Evolutionary conservation across 2,797 vertebrate species (phyloP), one percentile per base, ranked within the genome.

Genomic region (Macrochelys suwanniensis): DNA sequence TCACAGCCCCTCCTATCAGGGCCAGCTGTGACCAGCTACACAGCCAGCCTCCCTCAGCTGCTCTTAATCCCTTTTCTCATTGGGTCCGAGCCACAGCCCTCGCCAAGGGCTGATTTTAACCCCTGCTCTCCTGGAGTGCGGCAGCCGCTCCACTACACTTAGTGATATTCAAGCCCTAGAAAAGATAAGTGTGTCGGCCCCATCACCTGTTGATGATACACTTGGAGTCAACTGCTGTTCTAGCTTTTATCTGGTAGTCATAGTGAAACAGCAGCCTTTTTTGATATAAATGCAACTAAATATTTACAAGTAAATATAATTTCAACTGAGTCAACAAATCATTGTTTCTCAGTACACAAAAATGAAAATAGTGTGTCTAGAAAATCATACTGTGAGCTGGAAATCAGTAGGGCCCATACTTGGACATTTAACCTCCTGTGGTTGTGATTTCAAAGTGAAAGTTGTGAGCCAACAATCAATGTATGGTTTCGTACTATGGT

Each of bases 401-500:
- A 91, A 96, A 94, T 91, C 87, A 88, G 74, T 56, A 94, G 57
- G n/a, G 82, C 19, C 31, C 87, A 26, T 80, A 68, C 0, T 0
- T 54, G 42, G 42, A 28, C 49, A 50, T 5, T 61, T 85, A 76
- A 56, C 19, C 26, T 94, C 45, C 71, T 59, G 45, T 53, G 80
- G 54, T 23, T 92, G 95, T 1, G 0, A 85, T 85, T 94, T 81
- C 88, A 83, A 3, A 2, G 1, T 45, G 50, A 80, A 90, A 93
- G 79, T 1, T 84, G 80, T 26, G 33, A 88, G 87, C 37, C 51
- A 76, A 82, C 16, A 25, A 90, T 5, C 2, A n/a, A 49, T 81
- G 86, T 84, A 56, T 59, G 11, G 71, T 37, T 89, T 0, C 0
- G 25, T 65, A 31, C 83, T 76, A 86, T 7, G 1, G 17, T 65